Base-by-base conservation (phyloP, 2,113 vertebrate species). In the Phasianus colchicus region DNA sequence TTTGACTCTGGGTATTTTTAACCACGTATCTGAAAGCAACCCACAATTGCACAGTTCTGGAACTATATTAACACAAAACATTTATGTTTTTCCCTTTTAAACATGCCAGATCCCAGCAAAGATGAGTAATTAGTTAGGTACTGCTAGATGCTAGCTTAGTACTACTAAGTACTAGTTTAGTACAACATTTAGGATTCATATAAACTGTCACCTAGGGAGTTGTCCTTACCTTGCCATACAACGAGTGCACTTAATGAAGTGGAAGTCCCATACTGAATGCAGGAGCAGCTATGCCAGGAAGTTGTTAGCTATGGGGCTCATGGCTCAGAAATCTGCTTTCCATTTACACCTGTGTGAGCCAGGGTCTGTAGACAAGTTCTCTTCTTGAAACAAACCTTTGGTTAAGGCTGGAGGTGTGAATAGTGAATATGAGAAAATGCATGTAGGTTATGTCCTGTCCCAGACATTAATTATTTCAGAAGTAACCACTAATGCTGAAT, bases 301-400 rank as follows among this genome's bases (percentile, higher is more conserved):
- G 90, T 48, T 90, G 61, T 92, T 82, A 95, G 92, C 78, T 92
- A 80, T 86, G 78, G 86, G 73, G 61, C 66, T 93, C 89, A 65
- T 8, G 10, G 38, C 70, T 78, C 70, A 36, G 25, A 88, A 94
- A 89, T 94, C 92, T 96, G 95, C 66, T 94, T 94, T 79, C 40
- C 84, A 93, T 96, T 95, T 92, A 87, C 91, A 93, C 91, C 92
- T 89, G 90, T 86, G 75, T n/a, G 66, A 92, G 70, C 63, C 77
- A 90, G 22, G 80, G 58, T 5, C 88, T 71, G 65, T 1, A 77
- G 60, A 89, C 71, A 54, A 86, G 61, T 64, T 17, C 45, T 40
- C 29, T 38, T 40, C 45, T 64, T 29, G 12, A 87, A 90, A 86
- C 30, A 89, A 81, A 30, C 66, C 16, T 77, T n/a, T 82, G 61